phyloP scores from a whole-genome alignment of 2,888 invertebrate species.

The Phragmatobia fuliginosa region DNA sequence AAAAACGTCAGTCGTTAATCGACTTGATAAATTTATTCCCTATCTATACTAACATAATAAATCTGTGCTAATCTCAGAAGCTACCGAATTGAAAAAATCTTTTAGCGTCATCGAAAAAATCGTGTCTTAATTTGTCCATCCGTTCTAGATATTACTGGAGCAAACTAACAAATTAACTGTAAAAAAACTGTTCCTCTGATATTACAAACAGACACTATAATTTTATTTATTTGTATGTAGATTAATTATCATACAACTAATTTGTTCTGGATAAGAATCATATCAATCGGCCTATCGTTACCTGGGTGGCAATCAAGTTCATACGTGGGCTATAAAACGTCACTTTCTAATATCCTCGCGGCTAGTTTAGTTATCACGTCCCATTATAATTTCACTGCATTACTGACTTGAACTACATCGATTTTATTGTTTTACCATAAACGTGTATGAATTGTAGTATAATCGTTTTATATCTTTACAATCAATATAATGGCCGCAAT shows the following conservation, averaged over 20 bases:
- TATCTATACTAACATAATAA: too few species aligned
- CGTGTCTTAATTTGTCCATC: too few species aligned
- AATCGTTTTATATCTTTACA: slow-evolving; percentile 13
- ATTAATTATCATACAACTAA: too few species aligned
- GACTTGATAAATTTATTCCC: not conserved
- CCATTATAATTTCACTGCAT: slow-evolving; percentile 44
- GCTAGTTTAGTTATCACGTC: slow-evolving; percentile 35
- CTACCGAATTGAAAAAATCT: too few species aligned
- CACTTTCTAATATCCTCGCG: slow-evolving; percentile 48
- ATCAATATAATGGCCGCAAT: slow-evolving; percentile 37
- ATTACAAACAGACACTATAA: too few species aligned
- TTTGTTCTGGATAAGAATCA: not conserved
- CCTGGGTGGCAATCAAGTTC: slow-evolving; percentile 28
- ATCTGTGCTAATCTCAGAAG: too few species aligned
- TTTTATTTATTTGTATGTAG: too few species aligned
- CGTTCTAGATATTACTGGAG: too few species aligned
- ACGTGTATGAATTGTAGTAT: slow-evolving; percentile 29
- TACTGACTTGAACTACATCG: slow-evolving; percentile 28
- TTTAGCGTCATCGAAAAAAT: too few species aligned
- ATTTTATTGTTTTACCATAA: slow-evolving; percentile 35
- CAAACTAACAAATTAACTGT: too few species aligned
- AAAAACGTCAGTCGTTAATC: too few species aligned
- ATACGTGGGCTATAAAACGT: slow-evolving; percentile 43
- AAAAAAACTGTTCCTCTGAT: too few species aligned
- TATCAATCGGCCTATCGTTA: not conserved